A percentile compares a stretch with the other conserved stretches of the same genome.
phyloP scores from a whole-genome alignment of 2,797 vertebrate genomes.

The Antennarius maculatus region DNA sequence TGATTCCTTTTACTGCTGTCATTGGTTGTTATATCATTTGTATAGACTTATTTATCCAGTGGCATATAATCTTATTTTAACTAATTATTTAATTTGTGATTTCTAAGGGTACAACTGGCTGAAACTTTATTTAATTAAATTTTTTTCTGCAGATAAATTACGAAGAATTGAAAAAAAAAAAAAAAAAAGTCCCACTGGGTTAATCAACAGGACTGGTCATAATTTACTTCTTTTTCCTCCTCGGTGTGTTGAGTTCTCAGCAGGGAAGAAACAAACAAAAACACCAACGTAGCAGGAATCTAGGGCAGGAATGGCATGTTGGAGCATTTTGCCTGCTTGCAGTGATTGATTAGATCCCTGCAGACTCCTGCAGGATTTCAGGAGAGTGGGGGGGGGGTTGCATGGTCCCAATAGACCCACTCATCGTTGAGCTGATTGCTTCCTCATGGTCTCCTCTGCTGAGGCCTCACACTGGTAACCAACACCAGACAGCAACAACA shows the following conservation, averaged over 20 bases:
- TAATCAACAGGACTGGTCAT: slow-evolving; percentile 31
- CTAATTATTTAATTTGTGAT: slow-evolving; percentile 9
- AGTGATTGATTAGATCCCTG: slow-evolving; percentile 74
- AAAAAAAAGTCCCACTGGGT: slow-evolving; percentile 11
- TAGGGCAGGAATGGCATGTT: slow-evolving; percentile 44
- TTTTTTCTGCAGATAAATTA: slow-evolving; percentile 8
- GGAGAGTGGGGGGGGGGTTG: slow-evolving; percentile 30
- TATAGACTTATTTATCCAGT: neutral
- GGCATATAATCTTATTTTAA: slow-evolving; percentile 5
- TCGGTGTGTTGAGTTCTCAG: slow-evolving; percentile 36
- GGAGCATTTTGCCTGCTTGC: slow-evolving; percentile 38
- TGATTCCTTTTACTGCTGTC: slow-evolving; percentile 1
- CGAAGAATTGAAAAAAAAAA: neutral
- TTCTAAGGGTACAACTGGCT: slow-evolving; percentile 8
- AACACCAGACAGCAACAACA: slow-evolving; percentile 37
- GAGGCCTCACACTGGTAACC: slow-evolving; percentile 43
- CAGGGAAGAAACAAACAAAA: slow-evolving; percentile 52
- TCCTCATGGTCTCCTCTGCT: slow-evolving; percentile 60
- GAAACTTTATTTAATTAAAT: slow-evolving; percentile 20
- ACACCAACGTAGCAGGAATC: slow-evolving; percentile 57
- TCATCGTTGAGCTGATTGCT: slow-evolving; percentile 71
- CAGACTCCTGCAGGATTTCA: slow-evolving; percentile 52
- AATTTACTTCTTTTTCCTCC: slow-evolving; percentile 23
- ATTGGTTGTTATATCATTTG: neutral
- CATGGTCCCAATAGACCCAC: slow-evolving; percentile 42